Conservation (phyloP, 2,888 invertebrate genomes). For the Thelaira solivaga region DNA sequence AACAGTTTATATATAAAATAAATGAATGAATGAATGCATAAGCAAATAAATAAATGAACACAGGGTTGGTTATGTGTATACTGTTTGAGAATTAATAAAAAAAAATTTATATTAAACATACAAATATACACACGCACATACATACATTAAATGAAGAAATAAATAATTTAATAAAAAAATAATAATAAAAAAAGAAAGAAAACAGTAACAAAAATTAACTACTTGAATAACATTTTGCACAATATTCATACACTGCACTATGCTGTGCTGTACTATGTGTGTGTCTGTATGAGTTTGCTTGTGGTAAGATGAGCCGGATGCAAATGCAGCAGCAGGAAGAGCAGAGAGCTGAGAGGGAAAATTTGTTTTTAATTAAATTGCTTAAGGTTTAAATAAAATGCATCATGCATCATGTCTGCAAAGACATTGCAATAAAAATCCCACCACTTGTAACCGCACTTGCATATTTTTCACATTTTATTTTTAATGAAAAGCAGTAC, state of each 20-base stretch:
- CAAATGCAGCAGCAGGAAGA: conserved; percentile 20
- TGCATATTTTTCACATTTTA: conserved; percentile 5
- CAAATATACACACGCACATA: not conserved
- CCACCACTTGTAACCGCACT: not conserved
- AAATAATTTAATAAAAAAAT: not conserved
- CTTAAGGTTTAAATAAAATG: conserved; percentile 58
- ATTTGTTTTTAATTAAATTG: conserved; percentile 62
- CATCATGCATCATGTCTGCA: conserved; percentile 32
- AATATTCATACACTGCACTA: conserved; percentile 34
- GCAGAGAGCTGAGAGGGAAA: conserved; percentile 29
- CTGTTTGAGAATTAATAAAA: conserved; percentile 21
- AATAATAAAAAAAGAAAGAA: no score
- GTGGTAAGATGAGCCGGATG: conserved; percentile 39
- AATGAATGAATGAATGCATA: conserved; percentile 6
- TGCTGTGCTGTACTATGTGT: not conserved
- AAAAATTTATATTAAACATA: not conserved
- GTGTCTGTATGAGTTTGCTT: not conserved
- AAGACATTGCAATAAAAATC: conserved; percentile 22
- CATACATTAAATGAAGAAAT: not conserved
- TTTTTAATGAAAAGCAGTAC: conserved; percentile 1
- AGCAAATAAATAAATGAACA: conserved; percentile 23
- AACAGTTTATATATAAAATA: conserved; percentile 14
- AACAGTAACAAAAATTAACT: conserved; percentile 43
- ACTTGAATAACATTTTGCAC: conserved; percentile 52
- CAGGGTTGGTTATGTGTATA: conserved; percentile 14